Evolutionary conservation across 2,113 vertebrate species (phyloP).

Genomic region (Rhynchopsitta pachyrhyncha): DNA sequence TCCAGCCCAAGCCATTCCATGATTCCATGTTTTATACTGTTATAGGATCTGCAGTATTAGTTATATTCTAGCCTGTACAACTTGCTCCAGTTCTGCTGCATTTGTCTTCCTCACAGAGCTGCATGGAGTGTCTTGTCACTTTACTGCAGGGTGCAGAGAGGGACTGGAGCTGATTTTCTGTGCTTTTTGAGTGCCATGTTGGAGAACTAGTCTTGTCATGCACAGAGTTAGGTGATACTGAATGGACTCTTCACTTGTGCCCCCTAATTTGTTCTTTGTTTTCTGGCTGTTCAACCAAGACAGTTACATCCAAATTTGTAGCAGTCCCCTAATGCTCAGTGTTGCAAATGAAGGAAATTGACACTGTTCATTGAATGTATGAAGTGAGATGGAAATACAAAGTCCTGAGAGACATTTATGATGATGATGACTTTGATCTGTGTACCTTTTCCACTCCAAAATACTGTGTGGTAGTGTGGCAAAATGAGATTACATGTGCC

Average conservation of each 20-base stretch:
- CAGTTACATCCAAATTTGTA: neutral
- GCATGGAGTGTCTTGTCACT: rapidly evolving
- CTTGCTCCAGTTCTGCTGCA: neutral
- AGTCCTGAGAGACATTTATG: neutral
- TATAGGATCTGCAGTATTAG: neutral
- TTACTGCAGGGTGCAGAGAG: neutral
- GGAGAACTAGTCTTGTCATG: neutral
- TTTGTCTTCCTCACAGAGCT: neutral
- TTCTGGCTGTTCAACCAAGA: neutral
- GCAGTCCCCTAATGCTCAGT: neutral
- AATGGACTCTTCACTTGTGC: neutral
- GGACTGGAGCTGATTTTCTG: neutral
- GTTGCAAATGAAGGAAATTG: neutral
- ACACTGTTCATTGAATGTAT: neutral
- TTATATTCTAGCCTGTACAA: neutral
- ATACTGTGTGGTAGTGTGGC: neutral
- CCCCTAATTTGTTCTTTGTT: neutral
- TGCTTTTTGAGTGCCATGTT: neutral
- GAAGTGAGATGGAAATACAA: neutral
- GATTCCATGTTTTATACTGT: neutral
- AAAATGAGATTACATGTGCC: neutral
- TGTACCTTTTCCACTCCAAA: neutral
- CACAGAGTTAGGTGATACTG: neutral
- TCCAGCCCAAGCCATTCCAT: neutral
- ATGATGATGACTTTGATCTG: neutral